Evolutionary conservation across 2,888 invertebrate genomes (phyloP).

Genomic region (Dexiosoma caninum): DNA sequence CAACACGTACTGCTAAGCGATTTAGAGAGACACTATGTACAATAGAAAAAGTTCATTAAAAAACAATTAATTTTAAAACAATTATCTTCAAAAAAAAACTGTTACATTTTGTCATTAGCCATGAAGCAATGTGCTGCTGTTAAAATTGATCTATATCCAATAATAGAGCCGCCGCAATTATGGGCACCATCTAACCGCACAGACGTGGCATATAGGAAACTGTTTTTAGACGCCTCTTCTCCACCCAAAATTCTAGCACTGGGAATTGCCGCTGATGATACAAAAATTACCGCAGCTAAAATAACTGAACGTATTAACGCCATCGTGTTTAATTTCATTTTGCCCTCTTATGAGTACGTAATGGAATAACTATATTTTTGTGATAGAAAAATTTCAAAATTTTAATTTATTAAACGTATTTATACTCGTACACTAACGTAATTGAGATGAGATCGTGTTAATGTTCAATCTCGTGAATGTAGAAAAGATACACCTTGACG

Average conservation of each 20-base stretch:
- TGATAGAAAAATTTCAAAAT: too few species aligned
- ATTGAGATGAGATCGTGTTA: too few species aligned
- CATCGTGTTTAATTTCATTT: conserved; percentile 48
- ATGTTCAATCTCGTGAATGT: too few species aligned
- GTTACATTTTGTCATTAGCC: conserved; percentile 34
- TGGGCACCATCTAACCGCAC: conserved; percentile 71
- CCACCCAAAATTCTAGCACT: conserved; percentile 72
- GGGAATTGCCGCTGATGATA: conserved; percentile 42
- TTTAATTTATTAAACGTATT: too few species aligned
- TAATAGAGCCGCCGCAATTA: conserved; percentile 72
- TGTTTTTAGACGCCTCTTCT: conserved; percentile 68
- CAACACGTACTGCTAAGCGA: conserved; percentile 71
- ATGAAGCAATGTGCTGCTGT: conserved; percentile 75
- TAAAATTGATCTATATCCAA: conserved; percentile 66
- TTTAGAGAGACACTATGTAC: conserved; percentile 45
- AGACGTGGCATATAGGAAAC: conserved; percentile 74
- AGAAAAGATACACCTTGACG: too few species aligned
- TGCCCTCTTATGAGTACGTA: too few species aligned
- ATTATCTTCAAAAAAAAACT: neutral
- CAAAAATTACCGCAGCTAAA: conserved; percentile 7
- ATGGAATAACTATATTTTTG: too few species aligned
- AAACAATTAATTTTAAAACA: neutral
- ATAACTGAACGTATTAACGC: conserved; percentile 36
- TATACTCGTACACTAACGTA: too few species aligned
- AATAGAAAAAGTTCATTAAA: neutral